phyloP scores from a whole-genome alignment of 2,888 invertebrate genomes.

The Aquatica leii region DNA sequence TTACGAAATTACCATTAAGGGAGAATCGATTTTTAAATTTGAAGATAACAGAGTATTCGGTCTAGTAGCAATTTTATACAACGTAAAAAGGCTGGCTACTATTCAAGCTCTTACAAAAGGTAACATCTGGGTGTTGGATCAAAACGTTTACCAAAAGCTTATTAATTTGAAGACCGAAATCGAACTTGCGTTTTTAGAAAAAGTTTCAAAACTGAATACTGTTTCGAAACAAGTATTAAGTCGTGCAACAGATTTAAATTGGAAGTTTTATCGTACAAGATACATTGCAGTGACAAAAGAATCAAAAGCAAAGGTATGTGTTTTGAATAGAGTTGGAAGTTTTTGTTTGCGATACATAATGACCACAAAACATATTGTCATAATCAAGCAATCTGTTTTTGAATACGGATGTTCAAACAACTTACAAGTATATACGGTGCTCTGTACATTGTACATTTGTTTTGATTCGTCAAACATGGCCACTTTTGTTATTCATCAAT shows the following conservation, averaged over 20 bases:
- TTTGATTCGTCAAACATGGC: no score
- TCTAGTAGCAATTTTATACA: slow-evolving; percentile 92
- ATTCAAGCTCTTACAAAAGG: slow-evolving; percentile 83
- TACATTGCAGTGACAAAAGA: slow-evolving; percentile 79
- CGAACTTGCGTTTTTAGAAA: slow-evolving; percentile 81
- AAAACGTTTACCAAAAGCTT: slow-evolving; percentile 85
- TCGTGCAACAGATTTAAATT: slow-evolving; percentile 87
- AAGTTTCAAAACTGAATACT: slow-evolving; percentile 80
- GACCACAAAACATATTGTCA: no score
- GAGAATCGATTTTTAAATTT: slow-evolving; percentile 78
- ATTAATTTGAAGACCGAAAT: slow-evolving; percentile 89
- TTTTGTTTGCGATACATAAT: no score
- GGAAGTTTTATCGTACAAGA: slow-evolving; percentile 89
- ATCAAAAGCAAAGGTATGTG: slow-evolving; percentile 61
- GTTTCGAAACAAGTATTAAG: slow-evolving; percentile 74
- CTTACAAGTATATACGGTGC: no score
- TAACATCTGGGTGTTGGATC: slow-evolving; percentile 88
- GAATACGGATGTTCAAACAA: no score
- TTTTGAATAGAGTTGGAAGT: no score
- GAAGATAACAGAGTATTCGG: slow-evolving; percentile 87
- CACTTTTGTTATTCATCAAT: no score
- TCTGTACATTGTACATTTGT: no score
- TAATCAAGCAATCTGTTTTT: no score
- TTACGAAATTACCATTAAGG: slow-evolving; percentile 85
- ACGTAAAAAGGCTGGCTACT: slow-evolving; percentile 89